These are phyloP conservation scores for Indicator indicator DNA, from an alignment of 2,113 vertebrate species.

Conservation along the genomic window DNA sequence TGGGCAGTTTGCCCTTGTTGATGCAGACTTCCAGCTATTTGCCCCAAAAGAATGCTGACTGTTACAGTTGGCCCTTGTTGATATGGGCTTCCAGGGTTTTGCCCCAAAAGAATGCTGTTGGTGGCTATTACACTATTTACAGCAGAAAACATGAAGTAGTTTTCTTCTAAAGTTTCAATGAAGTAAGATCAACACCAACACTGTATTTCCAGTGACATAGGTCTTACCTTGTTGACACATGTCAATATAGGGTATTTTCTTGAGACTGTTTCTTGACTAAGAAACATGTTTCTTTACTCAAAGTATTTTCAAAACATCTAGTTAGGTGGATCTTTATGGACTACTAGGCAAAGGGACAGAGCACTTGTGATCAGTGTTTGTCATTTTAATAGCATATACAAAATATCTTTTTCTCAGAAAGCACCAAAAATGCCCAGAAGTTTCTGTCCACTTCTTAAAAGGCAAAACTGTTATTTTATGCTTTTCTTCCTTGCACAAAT, in stretches of 20 bases:
- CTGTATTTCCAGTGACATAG: not conserved
- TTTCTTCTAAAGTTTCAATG: not conserved
- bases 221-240: rapidly evolving
- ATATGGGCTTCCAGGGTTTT: not conserved
- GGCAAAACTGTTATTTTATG: not conserved
- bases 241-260: not conserved
- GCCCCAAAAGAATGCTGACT: not conserved
- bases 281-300: rapidly evolving
- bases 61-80: not conserved
- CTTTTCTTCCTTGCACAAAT: not conserved
- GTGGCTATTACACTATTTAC: not conserved
- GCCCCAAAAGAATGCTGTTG: not conserved
- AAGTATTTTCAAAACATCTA: not conserved
- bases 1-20: not conserved
- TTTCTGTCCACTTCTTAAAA: not conserved
- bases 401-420: not conserved
- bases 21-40: not conserved
- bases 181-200: not conserved
- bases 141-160: not conserved
- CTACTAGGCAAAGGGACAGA: not conserved
- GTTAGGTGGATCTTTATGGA: not conserved
- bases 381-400: not conserved
- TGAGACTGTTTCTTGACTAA: not conserved
- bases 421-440: not conserved
- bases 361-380: rapidly evolving